These are phyloP conservation scores for Watsonalla binaria DNA, from an alignment of 2,888 invertebrate genomes.

Conservation along the genomic window DNA sequence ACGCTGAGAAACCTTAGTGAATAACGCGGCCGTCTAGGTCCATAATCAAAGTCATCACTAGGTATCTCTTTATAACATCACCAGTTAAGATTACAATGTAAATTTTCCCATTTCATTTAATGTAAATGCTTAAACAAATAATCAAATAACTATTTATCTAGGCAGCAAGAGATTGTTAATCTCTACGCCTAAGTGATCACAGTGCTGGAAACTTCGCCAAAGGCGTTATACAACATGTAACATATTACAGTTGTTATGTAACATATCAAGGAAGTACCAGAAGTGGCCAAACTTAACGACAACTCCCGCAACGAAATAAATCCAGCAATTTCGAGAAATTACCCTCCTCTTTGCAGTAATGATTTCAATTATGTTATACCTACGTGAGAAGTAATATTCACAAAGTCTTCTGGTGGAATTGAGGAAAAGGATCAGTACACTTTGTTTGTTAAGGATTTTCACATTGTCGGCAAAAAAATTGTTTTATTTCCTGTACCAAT, in stretches of 20 bases:
- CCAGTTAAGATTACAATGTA: no score
- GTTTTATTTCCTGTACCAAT: no score
- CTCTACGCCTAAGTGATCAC: neutral
- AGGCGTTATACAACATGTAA: neutral
- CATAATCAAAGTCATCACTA: no score
- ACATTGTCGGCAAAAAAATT: neutral
- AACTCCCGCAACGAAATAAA: constrained; percentile 22
- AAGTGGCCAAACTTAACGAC: neutral
- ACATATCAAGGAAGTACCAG: neutral
- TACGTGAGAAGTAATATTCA: neutral
- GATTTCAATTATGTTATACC: constrained; percentile 35
- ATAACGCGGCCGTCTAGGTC: no score
- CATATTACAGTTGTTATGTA: neutral
- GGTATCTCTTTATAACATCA: no score
- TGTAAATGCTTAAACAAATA: no score
- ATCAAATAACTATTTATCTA: neutral
- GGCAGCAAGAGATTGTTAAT: neutral
- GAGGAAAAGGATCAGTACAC: neutral
- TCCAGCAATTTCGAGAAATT: constrained; percentile 33
- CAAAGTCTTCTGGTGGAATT: neutral
- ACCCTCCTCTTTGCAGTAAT: constrained; percentile 29
- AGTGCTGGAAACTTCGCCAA: neutral
- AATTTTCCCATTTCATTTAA: no score
- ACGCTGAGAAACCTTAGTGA: no score
- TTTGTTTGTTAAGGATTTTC: constrained; percentile 8